Conservation (phyloP, 1,140 invertebrate species). For the Leptonema lineaticorne region DNA sequence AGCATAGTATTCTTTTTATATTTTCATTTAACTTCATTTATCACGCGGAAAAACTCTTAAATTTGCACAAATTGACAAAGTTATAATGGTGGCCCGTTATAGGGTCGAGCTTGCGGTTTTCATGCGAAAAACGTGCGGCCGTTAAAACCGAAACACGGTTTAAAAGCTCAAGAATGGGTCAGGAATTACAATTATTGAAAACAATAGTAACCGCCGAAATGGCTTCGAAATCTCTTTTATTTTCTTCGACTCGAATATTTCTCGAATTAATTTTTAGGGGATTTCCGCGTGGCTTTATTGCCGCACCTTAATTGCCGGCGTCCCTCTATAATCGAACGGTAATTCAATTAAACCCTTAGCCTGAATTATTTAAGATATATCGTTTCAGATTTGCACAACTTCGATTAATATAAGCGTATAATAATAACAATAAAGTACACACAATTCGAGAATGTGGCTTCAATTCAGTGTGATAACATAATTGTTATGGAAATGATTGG, state of each 20-base stretch:
- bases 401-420: no score
- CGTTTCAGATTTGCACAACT: no score
- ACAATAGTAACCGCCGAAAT: constrained; percentile 28
- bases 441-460: no score
- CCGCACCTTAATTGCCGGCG: neutral
- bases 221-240: constrained; percentile 30
- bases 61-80: no score
- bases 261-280: constrained; percentile 19
- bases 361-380: no score
- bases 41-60: no score
- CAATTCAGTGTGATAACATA: no score
- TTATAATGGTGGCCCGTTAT: neutral
- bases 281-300: constrained; percentile 2
- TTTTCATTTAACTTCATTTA: no score
- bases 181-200: constrained; percentile 29
- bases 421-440: no score
- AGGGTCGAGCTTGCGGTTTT: neutral
- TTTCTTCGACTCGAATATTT: constrained; percentile 27
- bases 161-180: neutral
- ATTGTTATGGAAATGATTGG: no score
- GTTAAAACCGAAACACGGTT: neutral
- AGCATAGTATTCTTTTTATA: no score
- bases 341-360: neutral
- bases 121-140: neutral
- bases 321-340: neutral